Base-by-base conservation (phyloP, 2,797 vertebrate genomes). In the Bovichtus diacanthus region DNA sequence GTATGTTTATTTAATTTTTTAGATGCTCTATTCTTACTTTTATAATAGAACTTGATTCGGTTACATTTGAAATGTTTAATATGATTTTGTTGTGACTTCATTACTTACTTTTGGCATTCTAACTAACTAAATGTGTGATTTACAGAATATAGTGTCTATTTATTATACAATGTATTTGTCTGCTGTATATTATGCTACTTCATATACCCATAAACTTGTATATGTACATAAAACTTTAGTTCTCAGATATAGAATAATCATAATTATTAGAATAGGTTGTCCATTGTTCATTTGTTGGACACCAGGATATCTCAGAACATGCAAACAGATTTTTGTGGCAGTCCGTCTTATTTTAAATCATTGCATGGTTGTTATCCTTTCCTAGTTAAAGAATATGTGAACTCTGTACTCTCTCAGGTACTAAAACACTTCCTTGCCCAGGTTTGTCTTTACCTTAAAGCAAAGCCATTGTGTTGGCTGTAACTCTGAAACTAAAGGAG, bases 41-140 rank as follows among this genome's bases (percentile, higher is more conserved):
- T 44, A 9, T 13, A n/a, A 15, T 31, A 34, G 0, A 31, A 10
- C 15, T n/a, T n/a, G 2, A 12, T 41, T 19, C 2, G 0, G 3
- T 18, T 43, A 74, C 19, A 39, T 70, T 67, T 71, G 0, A 58
- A 6, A 51, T 39, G 3, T 34, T 34, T 55, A 4, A 36, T 21
- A 27, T 21, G 1, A 51, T 27, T 54, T 71, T n/a, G 11, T 8
- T 1, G 0, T 36, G 34, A 29, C 3, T 18, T 62, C 6, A 29
- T 39, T 21, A 53, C 29, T 13, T 16, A 34, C 2, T 55, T 11
- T 23, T 13, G 11, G 16, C 4, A 21, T 59, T 61, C 7, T 65
- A 27, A 31, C 23, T 9, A 10, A 34, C 13, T 15, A 11, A 21
- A 50, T 18, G 23, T 53, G 19, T 31, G 21, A 38, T 53, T 65